Evolutionary conservation across 1,140 invertebrate species (phyloP), one percentile per base, ranked within the genome.

Genomic region (Aphaenogaster floridana): DNA sequence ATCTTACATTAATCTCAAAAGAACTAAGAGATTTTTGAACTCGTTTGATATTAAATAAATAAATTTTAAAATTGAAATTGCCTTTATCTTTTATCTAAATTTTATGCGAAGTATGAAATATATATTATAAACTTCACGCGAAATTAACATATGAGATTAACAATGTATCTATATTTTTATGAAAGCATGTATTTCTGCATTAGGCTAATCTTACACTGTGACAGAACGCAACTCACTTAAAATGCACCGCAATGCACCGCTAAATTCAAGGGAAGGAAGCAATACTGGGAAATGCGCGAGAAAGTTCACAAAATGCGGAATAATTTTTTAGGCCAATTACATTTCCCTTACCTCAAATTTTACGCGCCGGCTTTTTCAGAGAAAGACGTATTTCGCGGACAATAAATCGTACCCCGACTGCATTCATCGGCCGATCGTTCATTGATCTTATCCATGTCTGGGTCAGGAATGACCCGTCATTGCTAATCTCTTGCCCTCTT

Each of bases 321-420:
- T 57, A 72, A 54, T 57, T 87, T 64, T 59, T 42, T 50, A 8
- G 15, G 13, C 36, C 42, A 84, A 57, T 74, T 48, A 68, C 39
- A 45, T 87, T 83, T 74, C 57, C 71, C 36, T 11, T 6, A 68
- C 39, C 9, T 42, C 34, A 39, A 72, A 69, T 80, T 86, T 64
- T 63, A 61, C 52, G 50, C 36, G 21, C 79, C n/a, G 17, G 42
- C 28, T 81, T 81, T 71, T 57, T 39, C 64, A n/a, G 39, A 42
- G 39, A 59, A 57, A 48, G 39, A 21, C 66, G 39, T 28, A 45
- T 72, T 74, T 87, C 54, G 77, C 52, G 59, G 9, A 36, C 45
- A 72, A 85, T 88, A 77, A 88, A 88, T 88, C 72, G 36, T 52
- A 45, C 6, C 84, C 13, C n/a, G 42, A n/a, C 21, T 69, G 50